Base-by-base conservation (phyloP, 1,140 invertebrate species). In the Episyrphus balteatus region DNA sequence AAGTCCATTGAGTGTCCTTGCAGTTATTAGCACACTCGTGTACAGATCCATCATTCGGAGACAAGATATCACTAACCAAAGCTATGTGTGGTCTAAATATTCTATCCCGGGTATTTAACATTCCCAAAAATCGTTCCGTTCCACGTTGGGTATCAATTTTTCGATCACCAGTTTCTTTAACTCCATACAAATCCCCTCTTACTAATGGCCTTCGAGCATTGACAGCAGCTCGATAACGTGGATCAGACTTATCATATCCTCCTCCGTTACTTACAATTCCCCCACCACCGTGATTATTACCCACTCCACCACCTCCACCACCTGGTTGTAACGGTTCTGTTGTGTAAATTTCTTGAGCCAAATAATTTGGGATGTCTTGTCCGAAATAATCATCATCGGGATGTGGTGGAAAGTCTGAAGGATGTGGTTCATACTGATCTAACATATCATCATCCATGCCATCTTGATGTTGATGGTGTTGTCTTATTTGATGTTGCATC, bases 1-100 rank as follows among this genome's bases (percentile, higher is more conserved):
- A 80, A 12, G 75, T 58, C 61, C 75, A 78, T 51, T 78, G 72
- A 15, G 68, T 63, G 3, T 51, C 53, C 0, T 58, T 55, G 49
- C 78, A 80, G 3, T 53, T 59, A 15, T 62, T 62, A 17, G 64
- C 70, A 50, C 79, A 81, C 21, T 49, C 51, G 30, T 47, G 57
- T 21, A 38, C 21, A 15, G 30, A 42, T 10, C 54, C 53, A 19
- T 61, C 57, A 13, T 51, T 56, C 5, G 51, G 49, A 14, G 52
- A 51, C 37, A 61, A 37, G 19, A 55, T 54, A 18, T 62, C 59
- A 37, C 61, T 58, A n/a, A 65, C 55, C 31, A 52, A 51, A 34
- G 37, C 51, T 38, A 54, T 48, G 55, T 51, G 42, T 11, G 61
- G 57, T 1, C 59, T 50, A 41, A 62, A 66, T 9, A 55, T 66